Evolutionary conservation across 2,797 vertebrate genomes (phyloP).

Genomic region (Sibirionetta formosa): DNA sequence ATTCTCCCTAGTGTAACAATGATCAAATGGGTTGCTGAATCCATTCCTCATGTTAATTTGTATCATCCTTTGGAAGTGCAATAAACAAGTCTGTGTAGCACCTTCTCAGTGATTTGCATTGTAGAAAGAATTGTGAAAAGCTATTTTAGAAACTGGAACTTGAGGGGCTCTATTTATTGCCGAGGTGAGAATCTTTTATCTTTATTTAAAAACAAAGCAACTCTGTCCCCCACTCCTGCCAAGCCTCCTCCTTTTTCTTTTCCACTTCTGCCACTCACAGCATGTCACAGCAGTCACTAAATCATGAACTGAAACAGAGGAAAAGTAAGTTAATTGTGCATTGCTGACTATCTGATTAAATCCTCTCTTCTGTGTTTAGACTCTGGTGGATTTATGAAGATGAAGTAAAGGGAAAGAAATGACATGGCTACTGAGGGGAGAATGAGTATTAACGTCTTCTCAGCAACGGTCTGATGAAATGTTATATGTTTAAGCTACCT

Average conservation of each 20-base stretch:
- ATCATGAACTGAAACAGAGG: constrained; percentile 39
- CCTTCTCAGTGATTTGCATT: constrained; percentile 4
- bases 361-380: constrained; percentile 39
- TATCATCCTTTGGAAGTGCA: neutral
- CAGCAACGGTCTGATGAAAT: constrained; percentile 35
- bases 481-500: constrained; percentile 30
- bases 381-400: constrained; percentile 49
- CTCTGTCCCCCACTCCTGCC: accelerated
- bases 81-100: neutral
- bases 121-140: constrained; percentile 3
- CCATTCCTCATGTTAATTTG: neutral
- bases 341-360: constrained; percentile 33
- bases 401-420: constrained; percentile 52
- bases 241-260: neutral
- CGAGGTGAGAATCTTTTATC: neutral
- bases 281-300: neutral
- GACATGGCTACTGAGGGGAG: constrained; percentile 25
- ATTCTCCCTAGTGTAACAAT: neutral
- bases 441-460: constrained; percentile 56
- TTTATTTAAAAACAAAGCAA: neutral
- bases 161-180: neutral
- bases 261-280: neutral
- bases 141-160: neutral
- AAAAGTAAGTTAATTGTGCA: constrained; percentile 53
- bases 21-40: neutral